Base-by-base conservation (phyloP, 1,140 invertebrate genomes). In the Mya arenaria region DNA sequence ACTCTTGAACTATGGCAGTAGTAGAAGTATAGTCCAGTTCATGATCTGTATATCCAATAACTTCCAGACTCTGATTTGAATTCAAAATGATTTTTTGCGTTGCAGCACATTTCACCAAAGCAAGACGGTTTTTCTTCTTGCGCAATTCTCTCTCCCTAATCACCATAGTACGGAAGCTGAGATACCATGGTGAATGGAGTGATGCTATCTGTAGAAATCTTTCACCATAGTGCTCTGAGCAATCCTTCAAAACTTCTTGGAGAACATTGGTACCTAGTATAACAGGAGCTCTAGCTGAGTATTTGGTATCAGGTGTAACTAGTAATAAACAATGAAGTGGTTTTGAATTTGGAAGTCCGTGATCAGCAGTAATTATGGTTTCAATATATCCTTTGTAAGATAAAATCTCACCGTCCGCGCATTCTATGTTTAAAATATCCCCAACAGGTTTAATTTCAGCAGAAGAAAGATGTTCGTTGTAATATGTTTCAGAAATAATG, bases 341-440 rank as follows among this genome's bases (percentile, higher is more conserved):
- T 25, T 75, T 30, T 15, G 56, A 62, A 4, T 36, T 30, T 4
- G 60, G 44, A 1, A 78, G 3, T 48, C 44, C 74, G 17, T 3
- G 36, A 19, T 52, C 34, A 41, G 44, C 60, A 25, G 30, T 65
- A 5, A 78, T 8, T n/a, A 37, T 28, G 15, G 28, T 17, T 66
- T 78, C 74, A 13, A 66, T 66, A 37, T 39, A 75, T 4, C 72
- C 72, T 15, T 17, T 62, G 32, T 78, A 78, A 34, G 62, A 41
- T 36, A 78, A 23, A 6, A 4, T 37, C 3, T 55, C 37, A 28
- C 74, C 74, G 65, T 78, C 74, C 5, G 74, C 74, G 44, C 74
- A 78, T 66, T 65, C 74, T 32, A 78, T 66, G 6, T 78, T 5
- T 4, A 78, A 25, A 8, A 65, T 48, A 1, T 78, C 34, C 6